Conservation (phyloP, 2,888 invertebrate species). For the Erannis defoliaria region DNA sequence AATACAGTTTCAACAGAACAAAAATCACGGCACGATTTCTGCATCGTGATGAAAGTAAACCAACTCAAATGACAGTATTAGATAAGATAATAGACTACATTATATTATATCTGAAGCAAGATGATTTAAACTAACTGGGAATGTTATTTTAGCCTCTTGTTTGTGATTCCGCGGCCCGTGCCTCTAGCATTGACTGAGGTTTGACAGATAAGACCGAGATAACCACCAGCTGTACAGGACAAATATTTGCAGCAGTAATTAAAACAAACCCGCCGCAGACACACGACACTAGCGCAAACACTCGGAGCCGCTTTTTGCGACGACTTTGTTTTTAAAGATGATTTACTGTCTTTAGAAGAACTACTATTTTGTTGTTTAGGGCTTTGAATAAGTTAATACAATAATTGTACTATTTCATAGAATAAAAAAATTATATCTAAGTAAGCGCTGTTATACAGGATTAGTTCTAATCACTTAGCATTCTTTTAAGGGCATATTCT, state of each 20-base stretch:
- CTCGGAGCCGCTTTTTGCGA: constrained; percentile 64
- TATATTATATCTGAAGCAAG: constrained; percentile 2
- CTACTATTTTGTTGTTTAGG: no score
- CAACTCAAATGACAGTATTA: constrained; percentile 3
- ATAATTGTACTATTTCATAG: no score
- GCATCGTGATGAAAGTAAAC: constrained; percentile 3
- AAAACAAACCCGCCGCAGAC: constrained; percentile 72
- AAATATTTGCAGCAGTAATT: constrained; percentile 82
- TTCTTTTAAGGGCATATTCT: no score
- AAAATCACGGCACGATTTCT: not conserved
- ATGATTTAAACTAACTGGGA: constrained; percentile 40
- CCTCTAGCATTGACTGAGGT: constrained; percentile 83
- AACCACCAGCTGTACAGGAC: constrained; percentile 71
- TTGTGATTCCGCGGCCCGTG: constrained; percentile 69
- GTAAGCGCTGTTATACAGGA: no score
- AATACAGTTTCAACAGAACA: not conserved
- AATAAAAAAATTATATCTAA: no score
- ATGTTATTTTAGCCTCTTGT: constrained; percentile 40
- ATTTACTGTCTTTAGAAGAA: constrained; percentile 50
- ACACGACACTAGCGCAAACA: constrained; percentile 66
- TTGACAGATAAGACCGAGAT: constrained; percentile 84
- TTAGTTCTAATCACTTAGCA: no score
- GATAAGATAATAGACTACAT: constrained; percentile 7
- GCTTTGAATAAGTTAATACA: no score
- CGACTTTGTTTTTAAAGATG: constrained; percentile 50